Evolutionary conservation across 37 sponge, comb jelly and placozoan species (phyloP), one percentile per base, ranked within the genome.

Genomic region (Eunapius fragilis): DNA sequence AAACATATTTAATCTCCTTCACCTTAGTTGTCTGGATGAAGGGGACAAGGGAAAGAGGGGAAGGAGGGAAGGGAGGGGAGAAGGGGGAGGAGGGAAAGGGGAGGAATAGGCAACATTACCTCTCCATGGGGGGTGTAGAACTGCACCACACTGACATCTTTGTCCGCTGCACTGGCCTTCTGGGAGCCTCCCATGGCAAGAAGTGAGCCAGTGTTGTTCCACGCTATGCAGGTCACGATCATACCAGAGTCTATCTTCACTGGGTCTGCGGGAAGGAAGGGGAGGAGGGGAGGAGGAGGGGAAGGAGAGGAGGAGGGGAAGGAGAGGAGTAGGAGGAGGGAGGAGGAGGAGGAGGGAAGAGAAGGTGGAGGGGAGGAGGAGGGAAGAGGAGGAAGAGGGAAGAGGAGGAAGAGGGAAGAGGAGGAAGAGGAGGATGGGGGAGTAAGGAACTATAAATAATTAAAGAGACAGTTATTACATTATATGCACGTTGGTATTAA

Each of bases 301-400:
- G 80, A 50, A 22, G 68, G 80, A 10, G 68, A 38, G 68, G 45
- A 67, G 27, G 80, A 37, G 80, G 10, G 68, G 45, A 67, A 38
- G 67, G 45, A 22, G 10, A 67, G 45, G 67, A 7, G 77, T 4
- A 30, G 27, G 80, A 37, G 10, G 27, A 22, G 26, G 14, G 31
- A 67, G 45, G 58, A 28, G 68, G 45, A 50, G 68, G 80, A 37
- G 12, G 31, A 67, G 26, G 58, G 45, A 67, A 37, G 10, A 28
- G 80, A 37, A 50, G 31, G 80, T 9, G 58, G 68, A 12, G 30
- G 14, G 68, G 58, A 6, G 28, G 6, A 11, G 37, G 77, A 33
- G 36, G 37, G 36, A 34, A 11, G n/a, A 11, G 9, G 36, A 7
- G 11, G 37, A 35, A 11, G 11, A 11, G 77, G 13, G 36, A 7